Base-by-base conservation (phyloP, 1,140 invertebrate genomes). In the Aricia agestis region DNA sequence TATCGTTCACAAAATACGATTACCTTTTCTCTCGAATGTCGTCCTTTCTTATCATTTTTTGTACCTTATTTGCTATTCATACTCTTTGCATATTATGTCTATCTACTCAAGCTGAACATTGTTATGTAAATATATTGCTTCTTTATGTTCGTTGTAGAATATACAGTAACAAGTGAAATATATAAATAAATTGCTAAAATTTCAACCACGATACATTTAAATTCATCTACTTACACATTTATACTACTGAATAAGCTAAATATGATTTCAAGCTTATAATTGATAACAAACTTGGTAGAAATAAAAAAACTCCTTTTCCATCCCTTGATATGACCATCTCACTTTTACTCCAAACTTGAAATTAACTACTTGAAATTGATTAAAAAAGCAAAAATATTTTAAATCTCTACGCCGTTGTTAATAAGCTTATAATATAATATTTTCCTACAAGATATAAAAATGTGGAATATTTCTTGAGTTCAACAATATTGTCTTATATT, bases 401-500 rank as follows among this genome's bases (percentile, higher is more conserved):
- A 7, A 36, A 5, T 45, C 2, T 45, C 42, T 45, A 45, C 11
- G 42, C 45, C 45, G 45, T 52, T 52, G 45, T 52, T 52, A 13
- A 52, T 52, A 52, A 52, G 45, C 11, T 10, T 52, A 52, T 52
- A 74, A 74, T 66, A 82, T 71, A 87, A 82, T 71, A 87, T 89
- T 81, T 74, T 86, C 81, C 81, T 85, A 86, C 84, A 84, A 83
- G 81, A 78, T 81, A 84, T 86, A 86, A 89, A 87, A 91, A 86
- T 84, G 84, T 91, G 84, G 80, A 87, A 81, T 82, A 89, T 78
- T 80, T 79, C 79, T 85, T 86, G 85, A 80, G 77, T 89, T 85
- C 79, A 90, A 89, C 86, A 90, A 90, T 91, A 91, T 90, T 90
- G 89, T 91, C 89, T 83, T 87, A 79, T 79, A 52, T 80, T 88